Percentiles rank a stretch among this genome's conserved stretches.
These are phyloP conservation scores for Metaphire vulgaris DNA, from an alignment of 1,140 invertebrate genomes.

Conservation along the genomic window DNA sequence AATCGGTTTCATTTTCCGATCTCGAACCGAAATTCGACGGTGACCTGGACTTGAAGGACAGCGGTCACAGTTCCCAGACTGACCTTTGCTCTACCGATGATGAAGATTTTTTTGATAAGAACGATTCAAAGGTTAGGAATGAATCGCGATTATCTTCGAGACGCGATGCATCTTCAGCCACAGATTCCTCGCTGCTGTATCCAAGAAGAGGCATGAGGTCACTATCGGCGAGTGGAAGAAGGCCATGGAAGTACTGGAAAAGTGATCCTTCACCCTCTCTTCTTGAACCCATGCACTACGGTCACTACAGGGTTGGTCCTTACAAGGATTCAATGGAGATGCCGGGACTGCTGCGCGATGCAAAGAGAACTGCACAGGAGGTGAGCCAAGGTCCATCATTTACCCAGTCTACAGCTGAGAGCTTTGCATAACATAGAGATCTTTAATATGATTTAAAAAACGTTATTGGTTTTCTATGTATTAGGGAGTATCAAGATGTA, in stretches of 20 bases:
- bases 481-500: too few species aligned
- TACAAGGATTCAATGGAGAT: slow-evolving; percentile 4
- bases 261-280: slow-evolving; percentile 8
- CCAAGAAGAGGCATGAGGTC: slow-evolving; percentile 5
- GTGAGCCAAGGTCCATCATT: background rate
- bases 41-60: background rate
- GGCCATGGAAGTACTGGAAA: slow-evolving; percentile 21
- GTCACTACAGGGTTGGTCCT: slow-evolving; percentile 23
- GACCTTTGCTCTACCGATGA: background rate
- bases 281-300: slow-evolving; percentile 24
- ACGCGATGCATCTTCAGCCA: background rate
- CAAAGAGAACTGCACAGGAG: background rate
- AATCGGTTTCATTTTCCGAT: background rate
- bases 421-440: too few species aligned
- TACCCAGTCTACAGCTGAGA: too few species aligned
- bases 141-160: background rate
- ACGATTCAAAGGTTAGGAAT: background rate
- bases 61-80: background rate
- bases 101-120: background rate
- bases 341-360: background rate
- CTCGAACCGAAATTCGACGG: background rate
- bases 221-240: slow-evolving; percentile 15
- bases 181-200: background rate
- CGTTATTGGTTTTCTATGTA: too few species aligned
- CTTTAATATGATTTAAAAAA: too few species aligned